Conservation (phyloP, 2,113 vertebrate species). For the Pristiophorus japonicus region DNA sequence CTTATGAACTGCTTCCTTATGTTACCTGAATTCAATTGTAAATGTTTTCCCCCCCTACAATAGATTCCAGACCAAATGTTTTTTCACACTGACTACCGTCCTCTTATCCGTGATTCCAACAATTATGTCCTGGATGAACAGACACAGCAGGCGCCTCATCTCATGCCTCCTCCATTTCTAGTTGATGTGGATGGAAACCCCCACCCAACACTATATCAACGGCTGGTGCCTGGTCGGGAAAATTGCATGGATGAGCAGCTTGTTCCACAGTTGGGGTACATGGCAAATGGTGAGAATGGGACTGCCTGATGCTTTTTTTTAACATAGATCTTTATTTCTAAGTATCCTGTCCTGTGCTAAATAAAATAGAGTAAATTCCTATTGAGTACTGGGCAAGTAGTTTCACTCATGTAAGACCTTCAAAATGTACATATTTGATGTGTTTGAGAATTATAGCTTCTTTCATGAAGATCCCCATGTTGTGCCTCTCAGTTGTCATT, state of each 20-base stretch:
- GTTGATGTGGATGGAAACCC: constrained; percentile 97
- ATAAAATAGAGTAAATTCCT: background rate
- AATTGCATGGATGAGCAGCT: constrained; percentile 96
- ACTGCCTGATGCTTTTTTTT: constrained; percentile 30
- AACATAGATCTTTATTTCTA: background rate
- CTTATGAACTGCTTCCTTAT: background rate
- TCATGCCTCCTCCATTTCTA: constrained; percentile 94
- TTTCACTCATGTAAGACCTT: background rate
- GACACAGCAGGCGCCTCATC: constrained; percentile 96
- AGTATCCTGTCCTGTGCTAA: background rate
- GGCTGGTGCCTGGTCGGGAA: constrained; percentile 91
- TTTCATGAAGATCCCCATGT: constrained; percentile 11
- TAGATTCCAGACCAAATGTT: constrained; percentile 99
- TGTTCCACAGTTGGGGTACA: constrained; percentile 90
- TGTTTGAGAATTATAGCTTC: constrained; percentile 24
- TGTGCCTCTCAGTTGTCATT: background rate
- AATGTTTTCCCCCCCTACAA: constrained; percentile 36
- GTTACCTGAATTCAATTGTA: background rate
- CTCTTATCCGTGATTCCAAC: constrained; percentile 88
- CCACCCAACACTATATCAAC: constrained; percentile 80
- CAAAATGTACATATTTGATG: background rate
- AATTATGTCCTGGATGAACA: constrained; percentile 97
- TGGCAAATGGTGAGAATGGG: constrained; percentile 77
- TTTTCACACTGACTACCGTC: constrained; percentile 98
- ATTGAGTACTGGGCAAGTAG: background rate